Base-by-base conservation (phyloP, 53 echinoderm and acorn worm species). In the Henricia sp. region DNA sequence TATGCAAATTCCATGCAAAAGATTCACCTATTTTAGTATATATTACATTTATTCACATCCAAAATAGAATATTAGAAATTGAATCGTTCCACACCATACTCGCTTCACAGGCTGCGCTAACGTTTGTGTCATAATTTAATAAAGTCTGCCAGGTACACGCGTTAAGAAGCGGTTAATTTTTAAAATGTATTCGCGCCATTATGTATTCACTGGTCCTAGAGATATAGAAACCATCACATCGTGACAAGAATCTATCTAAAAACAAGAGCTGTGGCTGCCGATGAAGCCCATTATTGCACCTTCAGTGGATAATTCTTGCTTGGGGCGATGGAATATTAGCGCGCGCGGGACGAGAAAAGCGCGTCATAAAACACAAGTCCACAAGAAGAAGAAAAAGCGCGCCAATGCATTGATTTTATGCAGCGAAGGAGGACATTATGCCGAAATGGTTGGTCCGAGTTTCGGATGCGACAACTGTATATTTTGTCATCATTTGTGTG, bases 381-480 rank as follows among this genome's bases (percentile, higher is more conserved):
- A 30, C 3, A 11, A n/a, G 20, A 32, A 51, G 42, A 12, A 32
- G 16, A 50, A 43, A 44, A 46, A 70, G 26, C 48, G 44, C 77
- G 44, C 62, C 14, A 80, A 63, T 32, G 3, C 64, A 80, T 80
- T 80, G 80, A 80, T 80, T 80, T 80, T 62, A 80, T 80, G 63
- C 80, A 80, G 64, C 64, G 48, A 62, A 43, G 64, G 80, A 21
- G 48, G 27, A 57, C 46, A 80, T 80, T 80, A 80, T 80, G 80
- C 34, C 64, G 64, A 77, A 64, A 33, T 64, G 48, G 20, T n/a
- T 36, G 54, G 53, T 14, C 54, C 24, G 23, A 12, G 73, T 17
- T 9, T n/a, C 20, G 23, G 35, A 54, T 73, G 37, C 11, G 73
- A 73, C 37, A 73, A 34, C 6, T 17, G 13, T 19, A 10, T 17